phyloP scores from a whole-genome alignment of 2,888 invertebrate species.

The Hoplodrina blanda region DNA sequence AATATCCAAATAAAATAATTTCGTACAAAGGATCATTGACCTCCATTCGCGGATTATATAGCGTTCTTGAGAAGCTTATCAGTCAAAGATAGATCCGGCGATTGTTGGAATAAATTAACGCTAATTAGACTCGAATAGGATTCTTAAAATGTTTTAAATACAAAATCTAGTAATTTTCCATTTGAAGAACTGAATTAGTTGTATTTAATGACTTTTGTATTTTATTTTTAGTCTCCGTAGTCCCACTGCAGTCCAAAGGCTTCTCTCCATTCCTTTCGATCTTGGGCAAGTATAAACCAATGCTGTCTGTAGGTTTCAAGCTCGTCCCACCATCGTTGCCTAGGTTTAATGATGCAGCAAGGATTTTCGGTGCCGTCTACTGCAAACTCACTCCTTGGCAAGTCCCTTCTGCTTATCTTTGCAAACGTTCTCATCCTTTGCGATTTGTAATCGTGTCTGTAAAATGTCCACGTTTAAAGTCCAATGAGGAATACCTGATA shows the following conservation, averaged over 20 bases:
- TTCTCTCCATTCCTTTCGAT: too few relatives aligned
- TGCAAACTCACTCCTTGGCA: neutral
- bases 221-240: too few relatives aligned
- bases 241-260: too few relatives aligned
- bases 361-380: too few relatives aligned
- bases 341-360: too few relatives aligned
- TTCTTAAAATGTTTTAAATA: conserved; percentile 18
- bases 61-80: conserved; percentile 50
- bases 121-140: conserved; percentile 47
- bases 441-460: neutral
- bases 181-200: neutral
- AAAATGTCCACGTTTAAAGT: too few relatives aligned
- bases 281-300: too few relatives aligned
- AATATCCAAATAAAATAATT: conserved; percentile 18
- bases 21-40: conserved; percentile 32
- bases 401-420: neutral
- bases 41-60: conserved; percentile 37
- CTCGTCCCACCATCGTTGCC: too few relatives aligned
- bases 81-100: conserved; percentile 57
- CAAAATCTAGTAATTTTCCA: conserved; percentile 9
- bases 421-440: neutral
- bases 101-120: conserved; percentile 54
- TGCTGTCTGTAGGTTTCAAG: too few relatives aligned
- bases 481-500: too few relatives aligned
- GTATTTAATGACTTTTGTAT: neutral